phyloP scores from a whole-genome alignment of 2,888 invertebrate species.

The Argynnis bischoffii region DNA sequence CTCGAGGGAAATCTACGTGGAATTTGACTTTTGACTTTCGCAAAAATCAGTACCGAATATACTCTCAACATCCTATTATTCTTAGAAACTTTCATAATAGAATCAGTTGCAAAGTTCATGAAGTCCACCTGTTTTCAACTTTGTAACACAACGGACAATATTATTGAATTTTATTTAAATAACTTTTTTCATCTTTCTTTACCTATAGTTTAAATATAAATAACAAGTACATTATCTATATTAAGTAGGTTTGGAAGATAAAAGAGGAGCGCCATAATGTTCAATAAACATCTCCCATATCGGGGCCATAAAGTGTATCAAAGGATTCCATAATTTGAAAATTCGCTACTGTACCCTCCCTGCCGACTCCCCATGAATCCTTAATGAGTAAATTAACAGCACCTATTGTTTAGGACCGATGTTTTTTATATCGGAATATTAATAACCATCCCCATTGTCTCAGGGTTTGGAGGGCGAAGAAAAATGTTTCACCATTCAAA shows the following conservation, averaged over 20 bases:
- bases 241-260: slow-evolving; percentile 6
- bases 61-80: slow-evolving; percentile 27
- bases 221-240: not conserved
- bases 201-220: not conserved
- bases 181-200: not conserved
- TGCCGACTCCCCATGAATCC: slow-evolving; percentile 71
- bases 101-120: slow-evolving; percentile 4
- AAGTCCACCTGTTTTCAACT: slow-evolving; percentile 7
- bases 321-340: slow-evolving; percentile 49
- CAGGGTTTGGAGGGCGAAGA: slow-evolving; percentile 53
- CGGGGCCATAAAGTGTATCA: slow-evolving; percentile 47
- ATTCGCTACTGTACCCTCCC: slow-evolving; percentile 47
- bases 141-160: not conserved
- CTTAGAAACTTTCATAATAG: slow-evolving; percentile 20
- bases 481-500: slow-evolving; percentile 53
- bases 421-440: slow-evolving; percentile 79
- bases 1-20: slow-evolving; percentile 35
- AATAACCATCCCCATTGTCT: slow-evolving; percentile 77
- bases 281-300: slow-evolving; percentile 37
- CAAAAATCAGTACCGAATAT: slow-evolving; percentile 22
- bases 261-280: slow-evolving; percentile 24
- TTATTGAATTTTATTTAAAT: slow-evolving; percentile 1
- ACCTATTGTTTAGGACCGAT: slow-evolving; percentile 76
- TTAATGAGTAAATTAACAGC: slow-evolving; percentile 81
- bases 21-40: slow-evolving; percentile 34